A percentile compares a stretch with the other conserved stretches of the same genome.
These are phyloP conservation scores for Synanthedon tipuliformis DNA, from an alignment of 2,888 invertebrate species.

Conservation along the genomic window DNA sequence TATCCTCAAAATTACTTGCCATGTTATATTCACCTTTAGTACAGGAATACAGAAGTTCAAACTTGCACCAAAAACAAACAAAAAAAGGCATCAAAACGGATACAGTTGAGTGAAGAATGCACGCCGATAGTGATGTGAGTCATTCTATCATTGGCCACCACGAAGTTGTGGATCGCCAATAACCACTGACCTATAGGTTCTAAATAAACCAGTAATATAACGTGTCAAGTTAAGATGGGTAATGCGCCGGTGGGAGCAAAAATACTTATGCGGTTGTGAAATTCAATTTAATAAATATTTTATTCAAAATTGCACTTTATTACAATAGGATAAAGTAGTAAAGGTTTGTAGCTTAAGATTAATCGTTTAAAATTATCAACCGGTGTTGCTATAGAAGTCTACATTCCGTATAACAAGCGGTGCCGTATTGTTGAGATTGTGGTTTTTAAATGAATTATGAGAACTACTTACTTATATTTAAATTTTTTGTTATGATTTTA, in stretches of 20 bases:
- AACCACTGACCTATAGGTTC: neutral
- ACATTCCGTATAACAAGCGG: conserved; percentile 41
- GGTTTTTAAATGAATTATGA: conserved; percentile 14
- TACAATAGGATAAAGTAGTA: neutral
- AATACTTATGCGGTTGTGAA: neutral
- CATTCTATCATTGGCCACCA: conserved; percentile 58
- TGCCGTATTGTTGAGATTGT: conserved; percentile 35
- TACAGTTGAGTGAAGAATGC: conserved; percentile 52
- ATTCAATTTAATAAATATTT: neutral
- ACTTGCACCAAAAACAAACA: conserved; percentile 32
- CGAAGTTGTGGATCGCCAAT: conserved; percentile 31
- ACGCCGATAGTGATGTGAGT: conserved; percentile 50
- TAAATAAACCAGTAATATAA: neutral
- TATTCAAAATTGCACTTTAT: neutral
- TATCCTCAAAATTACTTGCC: too few species aligned
- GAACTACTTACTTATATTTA: too few species aligned
- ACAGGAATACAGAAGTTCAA: conserved; percentile 35
- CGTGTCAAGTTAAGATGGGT: neutral
- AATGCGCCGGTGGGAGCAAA: neutral
- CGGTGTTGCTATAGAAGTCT: conserved; percentile 28
- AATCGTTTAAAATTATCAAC: neutral
- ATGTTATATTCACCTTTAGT: conserved; percentile 27
- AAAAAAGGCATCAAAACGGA: conserved; percentile 41
- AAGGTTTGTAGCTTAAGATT: neutral
- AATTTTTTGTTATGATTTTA: too few species aligned